A percentile compares a stretch with the other conserved stretches of the same genome.
Evolutionary conservation across 1,140 invertebrate genomes (phyloP).

Genomic region (Lucilia cuprina): DNA sequence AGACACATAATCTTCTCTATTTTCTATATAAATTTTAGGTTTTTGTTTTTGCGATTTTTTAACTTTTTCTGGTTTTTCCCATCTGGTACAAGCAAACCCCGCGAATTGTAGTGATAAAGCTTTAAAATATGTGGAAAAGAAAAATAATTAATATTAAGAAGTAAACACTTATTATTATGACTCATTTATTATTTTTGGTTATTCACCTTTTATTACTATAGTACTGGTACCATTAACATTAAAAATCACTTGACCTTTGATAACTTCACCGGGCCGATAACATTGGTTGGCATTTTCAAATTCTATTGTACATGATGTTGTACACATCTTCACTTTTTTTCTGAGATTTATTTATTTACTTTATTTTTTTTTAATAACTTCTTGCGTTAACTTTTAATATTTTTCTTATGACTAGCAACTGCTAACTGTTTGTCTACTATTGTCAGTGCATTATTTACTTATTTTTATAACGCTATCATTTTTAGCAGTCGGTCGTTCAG

Average conservation of each 20-base stretch:
- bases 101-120: constrained; percentile 44
- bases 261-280: constrained; percentile 10
- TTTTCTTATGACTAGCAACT: neutral
- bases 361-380: neutral
- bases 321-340: neutral
- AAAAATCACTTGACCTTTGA: constrained; percentile 18
- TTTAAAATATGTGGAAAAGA: neutral
- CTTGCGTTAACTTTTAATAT: neutral
- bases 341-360: neutral
- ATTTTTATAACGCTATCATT: neutral
- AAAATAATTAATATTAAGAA: neutral
- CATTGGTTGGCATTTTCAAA: neutral
- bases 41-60: constrained; percentile 38
- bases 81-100: constrained; percentile 48
- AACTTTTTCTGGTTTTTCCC: constrained; percentile 44
- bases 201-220: constrained; percentile 23
- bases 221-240: constrained; percentile 3
- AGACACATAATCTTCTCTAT: constrained; percentile 54
- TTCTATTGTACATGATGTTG: neutral
- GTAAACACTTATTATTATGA: neutral
- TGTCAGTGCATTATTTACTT: neutral
- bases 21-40: constrained; percentile 40
- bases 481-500: neutral
- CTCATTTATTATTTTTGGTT: neutral
- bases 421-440: neutral